Conservation (phyloP, 2,113 vertebrate species). For the Bubalus kerabau region DNA sequence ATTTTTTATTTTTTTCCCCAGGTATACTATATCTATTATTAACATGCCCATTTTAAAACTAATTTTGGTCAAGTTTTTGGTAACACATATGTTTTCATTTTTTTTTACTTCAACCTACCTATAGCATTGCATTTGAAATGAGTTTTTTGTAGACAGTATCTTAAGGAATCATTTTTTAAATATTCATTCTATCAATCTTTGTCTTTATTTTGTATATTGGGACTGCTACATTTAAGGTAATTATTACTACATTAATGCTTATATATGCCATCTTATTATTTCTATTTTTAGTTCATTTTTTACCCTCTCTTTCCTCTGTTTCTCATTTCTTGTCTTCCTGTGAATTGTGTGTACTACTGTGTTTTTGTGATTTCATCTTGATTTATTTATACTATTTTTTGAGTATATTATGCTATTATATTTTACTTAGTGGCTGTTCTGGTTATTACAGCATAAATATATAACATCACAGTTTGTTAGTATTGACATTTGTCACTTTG, state of each 20-base stretch:
- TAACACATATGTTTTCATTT: background rate
- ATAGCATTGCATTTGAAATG: background rate
- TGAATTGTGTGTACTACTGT: background rate
- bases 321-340: background rate
- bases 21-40: background rate
- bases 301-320: background rate
- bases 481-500: background rate
- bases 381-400: background rate
- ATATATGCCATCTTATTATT: background rate
- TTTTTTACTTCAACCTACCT: background rate
- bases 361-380: background rate
- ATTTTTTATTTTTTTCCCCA: background rate
- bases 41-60: background rate
- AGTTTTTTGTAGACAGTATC: background rate
- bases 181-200: background rate
- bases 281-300: background rate
- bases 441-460: background rate
- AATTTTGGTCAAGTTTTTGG: background rate
- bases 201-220: background rate
- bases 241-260: background rate
- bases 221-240: background rate
- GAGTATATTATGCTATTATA: background rate
- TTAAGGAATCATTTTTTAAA: background rate
- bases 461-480: background rate
- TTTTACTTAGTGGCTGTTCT: background rate